Conservation (phyloP, 2,888 invertebrate genomes). For the Chirona hameri region DNA sequence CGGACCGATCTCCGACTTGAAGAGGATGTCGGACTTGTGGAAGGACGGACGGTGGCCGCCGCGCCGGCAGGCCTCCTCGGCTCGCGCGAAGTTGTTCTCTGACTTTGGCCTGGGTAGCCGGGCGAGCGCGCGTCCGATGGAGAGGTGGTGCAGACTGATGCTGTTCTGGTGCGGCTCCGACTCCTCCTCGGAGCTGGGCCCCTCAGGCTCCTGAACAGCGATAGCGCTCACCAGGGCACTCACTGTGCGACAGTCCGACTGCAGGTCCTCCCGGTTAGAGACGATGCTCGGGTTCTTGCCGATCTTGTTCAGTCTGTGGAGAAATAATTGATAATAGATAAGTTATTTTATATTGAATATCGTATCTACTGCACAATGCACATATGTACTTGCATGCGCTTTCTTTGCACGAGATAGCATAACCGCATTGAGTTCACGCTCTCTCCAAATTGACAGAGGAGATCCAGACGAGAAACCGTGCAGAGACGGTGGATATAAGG, state of each 20-base stretch:
- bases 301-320: slow-evolving; percentile 82
- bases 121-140: slow-evolving; percentile 42
- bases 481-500: no score
- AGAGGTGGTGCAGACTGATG: slow-evolving; percentile 39
- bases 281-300: slow-evolving; percentile 95
- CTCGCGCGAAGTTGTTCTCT: slow-evolving; percentile 50
- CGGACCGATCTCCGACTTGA: slow-evolving; percentile 36
- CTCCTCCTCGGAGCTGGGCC: slow-evolving; percentile 40
- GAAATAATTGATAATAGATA: no score
- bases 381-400: no score
- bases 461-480: no score
- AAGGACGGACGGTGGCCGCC: slow-evolving; percentile 40
- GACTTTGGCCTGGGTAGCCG: slow-evolving; percentile 69
- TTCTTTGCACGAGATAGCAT: no score
- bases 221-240: slow-evolving; percentile 89
- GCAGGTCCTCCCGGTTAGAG: slow-evolving; percentile 65
- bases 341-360: no score
- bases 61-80: slow-evolving; percentile 36
- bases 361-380: no score
- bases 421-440: no score
- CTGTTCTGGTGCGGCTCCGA: slow-evolving; percentile 35
- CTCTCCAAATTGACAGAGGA: no score
- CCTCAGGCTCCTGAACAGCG: slow-evolving; percentile 63
- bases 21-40: slow-evolving; percentile 40
- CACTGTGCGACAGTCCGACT: slow-evolving; percentile 74